These are phyloP conservation scores for Silurus aristotelis DNA, from an alignment of 2,797 vertebrate genomes.

Conservation along the genomic window DNA sequence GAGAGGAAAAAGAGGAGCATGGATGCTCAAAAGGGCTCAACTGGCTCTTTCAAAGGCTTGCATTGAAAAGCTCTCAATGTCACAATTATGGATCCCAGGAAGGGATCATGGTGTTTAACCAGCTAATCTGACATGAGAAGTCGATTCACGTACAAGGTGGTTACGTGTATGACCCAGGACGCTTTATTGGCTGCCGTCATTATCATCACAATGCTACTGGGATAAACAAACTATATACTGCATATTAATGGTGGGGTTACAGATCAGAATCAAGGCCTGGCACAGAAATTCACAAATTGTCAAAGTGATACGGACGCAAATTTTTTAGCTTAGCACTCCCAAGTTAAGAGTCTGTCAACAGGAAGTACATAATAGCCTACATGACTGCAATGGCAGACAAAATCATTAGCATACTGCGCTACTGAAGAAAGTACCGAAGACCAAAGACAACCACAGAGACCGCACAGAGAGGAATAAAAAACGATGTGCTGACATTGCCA, in stretches of 20 bases:
- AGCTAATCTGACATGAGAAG: constrained; percentile 75
- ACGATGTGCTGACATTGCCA: neutral
- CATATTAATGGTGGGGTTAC: neutral
- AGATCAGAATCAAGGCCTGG: neutral
- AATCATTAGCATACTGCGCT: constrained; percentile 5
- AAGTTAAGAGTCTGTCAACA: neutral
- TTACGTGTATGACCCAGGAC: constrained; percentile 65
- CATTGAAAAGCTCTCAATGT: constrained; percentile 67
- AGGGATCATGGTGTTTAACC: constrained; percentile 69
- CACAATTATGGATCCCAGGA: constrained; percentile 66
- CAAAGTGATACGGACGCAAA: neutral
- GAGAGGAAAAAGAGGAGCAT: constrained; percentile 44
- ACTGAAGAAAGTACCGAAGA: neutral
- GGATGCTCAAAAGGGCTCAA: constrained; percentile 58
- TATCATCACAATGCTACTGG: constrained; percentile 77
- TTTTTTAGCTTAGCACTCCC: too few relatives aligned
- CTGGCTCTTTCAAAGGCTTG: constrained; percentile 48
- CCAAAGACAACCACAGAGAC: neutral
- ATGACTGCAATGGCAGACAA: neutral
- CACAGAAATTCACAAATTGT: neutral
- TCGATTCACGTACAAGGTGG: constrained; percentile 72
- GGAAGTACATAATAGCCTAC: neutral
- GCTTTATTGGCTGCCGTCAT: constrained; percentile 67
- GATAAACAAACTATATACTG: constrained; percentile 47
- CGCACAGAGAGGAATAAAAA: neutral